Base-by-base conservation (phyloP, 2,797 vertebrate genomes). In the Falco peregrinus region DNA sequence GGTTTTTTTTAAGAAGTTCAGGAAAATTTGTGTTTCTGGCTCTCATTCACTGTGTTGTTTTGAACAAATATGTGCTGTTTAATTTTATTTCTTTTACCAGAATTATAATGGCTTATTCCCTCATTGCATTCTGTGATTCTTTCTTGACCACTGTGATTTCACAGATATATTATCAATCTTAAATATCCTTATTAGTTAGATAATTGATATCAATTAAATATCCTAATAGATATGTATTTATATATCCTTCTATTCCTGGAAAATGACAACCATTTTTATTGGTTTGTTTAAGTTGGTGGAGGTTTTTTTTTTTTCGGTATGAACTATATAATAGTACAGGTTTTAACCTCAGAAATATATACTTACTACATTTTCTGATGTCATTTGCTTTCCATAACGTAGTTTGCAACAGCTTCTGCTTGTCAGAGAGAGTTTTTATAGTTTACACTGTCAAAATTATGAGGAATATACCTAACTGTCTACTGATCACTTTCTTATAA, bases 361-460 rank as follows among this genome's bases (percentile, higher is more conserved):
- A 13, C 1, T 19, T 70, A 16, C 3, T 61, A 29, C 0, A 22
- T 78, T 84, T 88, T 61, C 0, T 0, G 9, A 51, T 51, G 4
- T 28, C 1, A n/a, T 80, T 94, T 91, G 9, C 10, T 48, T 81
- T 85, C 85, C 5, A 54, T 86, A 68, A 20, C 24, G 25, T 18
- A 41, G 9, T 70, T 96, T 89, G 9, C 10, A 71, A 54, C 0
- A 0, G 3, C 53, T 90, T 63, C 25, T 75, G 13, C 21, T 91
- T 82, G 57, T 89, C 33, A 77, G 35, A 77, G 45, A 51, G 8
- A 50, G 1, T 13, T 63, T 56, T 39, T 24, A 48, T 51, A 78
- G 31, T 16, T 41, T 2, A 5, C 35, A 1, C 5, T 67, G 79
- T 57, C 39, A 39, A 89, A 71, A 88, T 45, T 12, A 18, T 20